Percentiles rank a stretch among this genome's conserved stretches.
These are phyloP conservation scores for Philypnodon macrostomus DNA, from an alignment of 2,797 vertebrate genomes.

Conservation along the genomic window DNA sequence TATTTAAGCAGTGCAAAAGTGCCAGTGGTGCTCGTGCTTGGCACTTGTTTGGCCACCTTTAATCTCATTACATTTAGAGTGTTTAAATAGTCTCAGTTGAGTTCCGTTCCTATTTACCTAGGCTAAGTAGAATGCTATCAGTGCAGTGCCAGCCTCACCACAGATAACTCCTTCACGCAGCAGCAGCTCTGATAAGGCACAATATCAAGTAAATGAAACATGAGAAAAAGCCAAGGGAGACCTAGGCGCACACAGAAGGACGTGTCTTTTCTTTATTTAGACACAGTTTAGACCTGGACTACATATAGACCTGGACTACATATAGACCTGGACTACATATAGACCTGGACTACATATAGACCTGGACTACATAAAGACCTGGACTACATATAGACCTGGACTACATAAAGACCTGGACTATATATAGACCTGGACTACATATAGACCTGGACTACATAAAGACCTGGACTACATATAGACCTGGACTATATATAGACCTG, in stretches of 20 bases:
- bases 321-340: too few relatives aligned
- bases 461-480: too few relatives aligned
- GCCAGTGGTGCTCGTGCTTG: conserved; percentile 41
- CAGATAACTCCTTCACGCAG: conserved; percentile 71
- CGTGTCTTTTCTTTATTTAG: too few relatives aligned
- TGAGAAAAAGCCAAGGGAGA: conserved; percentile 32
- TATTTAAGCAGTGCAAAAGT: conserved; percentile 30
- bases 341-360: too few relatives aligned
- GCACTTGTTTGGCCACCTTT: conserved; percentile 66
- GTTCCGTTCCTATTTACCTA: conserved; percentile 75
- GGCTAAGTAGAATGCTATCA: conserved; percentile 67
- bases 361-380: too few relatives aligned
- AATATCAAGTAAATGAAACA: conserved; percentile 50
- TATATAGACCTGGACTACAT: too few relatives aligned
- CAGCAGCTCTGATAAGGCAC: conserved; percentile 57
- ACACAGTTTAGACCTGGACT: too few relatives aligned
- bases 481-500: too few relatives aligned
- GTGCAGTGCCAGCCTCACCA: conserved; percentile 62
- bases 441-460: too few relatives aligned
- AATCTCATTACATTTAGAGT: conserved; percentile 75
- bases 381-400: too few relatives aligned
- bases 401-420: too few relatives aligned
- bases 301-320: too few relatives aligned
- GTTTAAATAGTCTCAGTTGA: conserved; percentile 78
- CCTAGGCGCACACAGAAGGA: conserved; percentile 1